Conservation (phyloP, 2,113 vertebrate species). For the Suricata suricatta region DNA sequence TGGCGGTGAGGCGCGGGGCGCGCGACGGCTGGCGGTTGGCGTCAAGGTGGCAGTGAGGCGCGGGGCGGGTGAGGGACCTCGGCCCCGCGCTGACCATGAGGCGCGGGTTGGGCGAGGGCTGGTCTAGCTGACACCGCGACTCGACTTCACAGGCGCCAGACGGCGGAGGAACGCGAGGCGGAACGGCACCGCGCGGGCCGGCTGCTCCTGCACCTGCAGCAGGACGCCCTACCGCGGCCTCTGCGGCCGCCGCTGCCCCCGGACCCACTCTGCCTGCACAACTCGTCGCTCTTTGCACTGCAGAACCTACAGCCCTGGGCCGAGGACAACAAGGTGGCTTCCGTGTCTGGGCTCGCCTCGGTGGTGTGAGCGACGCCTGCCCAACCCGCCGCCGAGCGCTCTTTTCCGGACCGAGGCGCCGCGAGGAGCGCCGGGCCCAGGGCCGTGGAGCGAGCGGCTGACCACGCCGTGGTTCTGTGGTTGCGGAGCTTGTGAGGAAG, state of each 20-base stretch:
- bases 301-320: slow-evolving; percentile 99
- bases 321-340: slow-evolving; percentile 96
- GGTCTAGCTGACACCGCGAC: not conserved
- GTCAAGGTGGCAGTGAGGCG: not conserved
- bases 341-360: slow-evolving; percentile 94
- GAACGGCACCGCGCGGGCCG: slow-evolving; percentile 97
- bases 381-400: not conserved
- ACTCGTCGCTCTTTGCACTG: slow-evolving; percentile 97
- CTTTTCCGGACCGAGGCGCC: not conserved
- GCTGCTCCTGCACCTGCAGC: slow-evolving; percentile 97
- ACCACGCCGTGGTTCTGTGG: not conserved
- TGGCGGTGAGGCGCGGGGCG: slow-evolving; percentile 90
- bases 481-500: not conserved
- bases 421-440: not conserved
- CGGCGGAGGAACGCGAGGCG: slow-evolving; percentile 96
- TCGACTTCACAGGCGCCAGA: slow-evolving; percentile 91
- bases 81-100: not conserved
- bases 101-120: not conserved
- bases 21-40: not conserved
- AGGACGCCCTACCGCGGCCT: slow-evolving; percentile 97
- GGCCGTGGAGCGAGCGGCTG: not conserved
- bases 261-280: slow-evolving; percentile 98
- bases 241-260: slow-evolving; percentile 94
- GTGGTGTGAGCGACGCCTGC: slow-evolving; percentile 88
- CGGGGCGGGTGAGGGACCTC: not conserved